These are phyloP conservation scores for Zaprionus bogoriensis DNA, from an alignment of 2,888 invertebrate genomes.

Conservation along the genomic window DNA sequence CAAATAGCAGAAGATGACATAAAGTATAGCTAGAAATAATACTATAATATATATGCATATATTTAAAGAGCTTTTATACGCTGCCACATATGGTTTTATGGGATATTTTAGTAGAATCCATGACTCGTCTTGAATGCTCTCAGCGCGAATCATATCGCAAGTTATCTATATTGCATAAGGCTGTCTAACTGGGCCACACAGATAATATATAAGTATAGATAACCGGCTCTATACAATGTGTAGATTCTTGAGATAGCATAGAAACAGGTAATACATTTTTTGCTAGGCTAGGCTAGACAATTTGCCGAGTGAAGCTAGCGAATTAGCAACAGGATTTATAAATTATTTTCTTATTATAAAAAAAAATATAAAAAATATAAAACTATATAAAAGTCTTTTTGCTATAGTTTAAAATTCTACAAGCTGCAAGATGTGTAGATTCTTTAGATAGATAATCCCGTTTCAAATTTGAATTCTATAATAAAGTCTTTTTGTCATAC, in stretches of 20 bases:
- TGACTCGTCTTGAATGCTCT: background rate
- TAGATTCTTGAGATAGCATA: background rate
- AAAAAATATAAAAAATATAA: no score
- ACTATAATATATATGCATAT: background rate
- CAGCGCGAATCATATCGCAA: background rate
- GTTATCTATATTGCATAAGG: background rate
- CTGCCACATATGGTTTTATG: background rate
- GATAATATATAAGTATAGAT: background rate
- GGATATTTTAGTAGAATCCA: background rate
- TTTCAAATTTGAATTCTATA: no score
- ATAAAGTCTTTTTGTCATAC: no score
- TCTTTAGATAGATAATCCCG: no score
- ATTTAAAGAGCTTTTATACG: background rate
- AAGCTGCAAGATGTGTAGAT: no score
- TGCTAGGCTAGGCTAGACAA: background rate
- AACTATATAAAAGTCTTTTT: no score
- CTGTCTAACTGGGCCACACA: background rate
- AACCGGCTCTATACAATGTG: background rate
- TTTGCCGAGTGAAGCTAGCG: no score
- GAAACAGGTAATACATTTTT: background rate
- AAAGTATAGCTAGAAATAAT: background rate
- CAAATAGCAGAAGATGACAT: constrained; percentile 20
- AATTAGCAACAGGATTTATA: no score
- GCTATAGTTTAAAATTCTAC: no score
- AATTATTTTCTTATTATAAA: no score